Conservation (phyloP, 2,888 invertebrate genomes). For the Deroplatys truncata region DNA sequence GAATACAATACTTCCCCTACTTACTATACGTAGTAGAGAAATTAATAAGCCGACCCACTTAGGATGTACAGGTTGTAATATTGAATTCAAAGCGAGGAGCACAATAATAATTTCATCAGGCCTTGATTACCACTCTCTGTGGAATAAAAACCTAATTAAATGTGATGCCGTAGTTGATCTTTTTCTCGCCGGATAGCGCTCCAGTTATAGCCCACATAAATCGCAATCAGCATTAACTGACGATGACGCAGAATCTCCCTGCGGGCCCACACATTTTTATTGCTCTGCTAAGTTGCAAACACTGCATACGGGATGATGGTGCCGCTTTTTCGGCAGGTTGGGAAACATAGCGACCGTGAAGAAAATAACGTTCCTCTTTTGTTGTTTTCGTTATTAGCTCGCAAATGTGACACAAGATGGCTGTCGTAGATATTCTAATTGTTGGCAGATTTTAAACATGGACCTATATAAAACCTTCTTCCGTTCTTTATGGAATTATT, state of each 20-base stretch:
- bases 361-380: neutral
- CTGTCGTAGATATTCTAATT: too few species aligned
- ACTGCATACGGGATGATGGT: too few species aligned
- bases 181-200: neutral
- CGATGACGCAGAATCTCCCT: neutral
- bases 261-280: neutral
- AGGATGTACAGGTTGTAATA: too few species aligned
- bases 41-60: too few species aligned
- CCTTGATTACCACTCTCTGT: neutral
- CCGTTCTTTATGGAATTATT: too few species aligned
- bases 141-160: neutral
- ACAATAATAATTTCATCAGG: neutral
- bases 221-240: neutral
- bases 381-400: neutral
- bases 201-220: neutral
- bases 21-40: too few species aligned
- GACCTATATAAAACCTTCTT: too few species aligned
- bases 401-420: neutral
- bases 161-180: neutral
- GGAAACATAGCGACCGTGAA: neutral
- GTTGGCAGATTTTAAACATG: too few species aligned
- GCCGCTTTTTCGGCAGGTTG: neutral
- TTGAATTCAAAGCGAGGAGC: neutral
- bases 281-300: neutral
- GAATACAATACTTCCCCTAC: too few species aligned